Evolutionary conservation across 2,888 invertebrate species (phyloP).

Genomic region (Heliconius cydno): DNA sequence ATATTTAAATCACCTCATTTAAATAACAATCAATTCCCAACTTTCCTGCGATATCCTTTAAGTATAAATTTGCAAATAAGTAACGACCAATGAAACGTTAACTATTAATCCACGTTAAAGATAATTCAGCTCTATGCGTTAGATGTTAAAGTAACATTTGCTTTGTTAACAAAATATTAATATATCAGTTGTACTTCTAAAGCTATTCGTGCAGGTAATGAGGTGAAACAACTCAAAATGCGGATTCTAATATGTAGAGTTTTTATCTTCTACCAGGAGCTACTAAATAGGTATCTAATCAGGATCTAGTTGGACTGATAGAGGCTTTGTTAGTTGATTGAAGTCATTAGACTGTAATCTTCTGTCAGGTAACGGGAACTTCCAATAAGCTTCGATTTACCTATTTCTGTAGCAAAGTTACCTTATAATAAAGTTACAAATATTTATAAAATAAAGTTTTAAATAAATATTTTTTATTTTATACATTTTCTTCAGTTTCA

Average conservation of each 20-base stretch:
- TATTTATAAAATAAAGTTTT: too few species aligned
- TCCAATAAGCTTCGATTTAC: not conserved
- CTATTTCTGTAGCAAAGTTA: too few species aligned
- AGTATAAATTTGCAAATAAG: conserved; percentile 73
- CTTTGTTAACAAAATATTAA: conserved; percentile 44
- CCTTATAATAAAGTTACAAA: too few species aligned
- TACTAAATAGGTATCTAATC: conserved; percentile 50
- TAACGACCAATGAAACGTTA: conserved; percentile 55
- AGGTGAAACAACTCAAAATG: conserved; percentile 77
- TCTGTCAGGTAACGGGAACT: conserved; percentile 13
- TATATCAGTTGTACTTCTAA: conserved; percentile 52
- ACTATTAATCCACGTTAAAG: conserved; percentile 44
- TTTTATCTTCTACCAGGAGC: conserved; percentile 56
- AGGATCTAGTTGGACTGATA: conserved; percentile 49
- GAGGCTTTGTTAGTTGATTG: conserved; percentile 11
- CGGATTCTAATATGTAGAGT: conserved; percentile 59
- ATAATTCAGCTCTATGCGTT: conserved; percentile 34
- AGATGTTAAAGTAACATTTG: conserved; percentile 39
- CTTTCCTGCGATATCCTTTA: conserved; percentile 69
- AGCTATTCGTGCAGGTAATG: conserved; percentile 75
- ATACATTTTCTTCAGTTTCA: too few species aligned
- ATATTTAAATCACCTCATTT: conserved; percentile 50
- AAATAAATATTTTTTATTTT: too few species aligned
- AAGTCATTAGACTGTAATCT: conserved; percentile 18
- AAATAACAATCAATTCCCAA: conserved; percentile 70